Conservation (phyloP, 2,888 invertebrate genomes). For the Drosophila parthenogenetica region DNA sequence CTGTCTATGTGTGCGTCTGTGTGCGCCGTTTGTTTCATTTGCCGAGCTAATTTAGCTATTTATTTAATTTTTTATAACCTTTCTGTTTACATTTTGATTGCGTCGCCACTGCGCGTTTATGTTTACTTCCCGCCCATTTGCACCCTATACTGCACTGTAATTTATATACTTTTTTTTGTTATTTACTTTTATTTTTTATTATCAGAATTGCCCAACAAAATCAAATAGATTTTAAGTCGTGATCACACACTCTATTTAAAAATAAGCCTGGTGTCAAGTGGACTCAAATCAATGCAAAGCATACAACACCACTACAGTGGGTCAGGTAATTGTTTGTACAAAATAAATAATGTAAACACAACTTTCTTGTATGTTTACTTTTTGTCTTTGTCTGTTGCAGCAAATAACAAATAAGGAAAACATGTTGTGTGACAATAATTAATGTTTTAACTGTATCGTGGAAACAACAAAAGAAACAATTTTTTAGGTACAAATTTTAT, state of each 20-base stretch:
- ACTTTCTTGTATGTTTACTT: too few species aligned
- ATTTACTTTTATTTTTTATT: conserved; percentile 20
- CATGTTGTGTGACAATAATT: not conserved
- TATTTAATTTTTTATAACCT: conserved; percentile 64
- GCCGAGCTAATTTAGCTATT: conserved; percentile 66
- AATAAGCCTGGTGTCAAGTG: conserved; percentile 42
- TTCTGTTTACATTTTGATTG: conserved; percentile 73
- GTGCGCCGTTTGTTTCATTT: conserved; percentile 47
- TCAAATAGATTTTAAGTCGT: conserved; percentile 55
- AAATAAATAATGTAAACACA: not conserved
- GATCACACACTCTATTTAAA: conserved; percentile 55
- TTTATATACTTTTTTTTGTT: not conserved
- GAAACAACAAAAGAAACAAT: too few species aligned
- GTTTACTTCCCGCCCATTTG: conserved; percentile 11
- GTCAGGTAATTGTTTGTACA: not conserved
- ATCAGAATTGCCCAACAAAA: conserved; percentile 48
- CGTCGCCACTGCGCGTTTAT: conserved; percentile 29
- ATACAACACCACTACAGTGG: conserved; percentile 4
- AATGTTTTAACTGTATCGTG: too few species aligned
- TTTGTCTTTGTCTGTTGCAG: too few species aligned
- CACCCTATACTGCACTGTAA: conserved; percentile 16
- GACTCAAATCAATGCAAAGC: conserved; percentile 30
- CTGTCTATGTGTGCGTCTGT: conserved; percentile 18
- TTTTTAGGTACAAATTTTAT: too few species aligned
- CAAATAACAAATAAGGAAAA: not conserved